Evolutionary conservation across 1,140 invertebrate genomes (phyloP), one percentile per base, ranked within the genome.

Genomic region (Heliconius eleuchia): DNA sequence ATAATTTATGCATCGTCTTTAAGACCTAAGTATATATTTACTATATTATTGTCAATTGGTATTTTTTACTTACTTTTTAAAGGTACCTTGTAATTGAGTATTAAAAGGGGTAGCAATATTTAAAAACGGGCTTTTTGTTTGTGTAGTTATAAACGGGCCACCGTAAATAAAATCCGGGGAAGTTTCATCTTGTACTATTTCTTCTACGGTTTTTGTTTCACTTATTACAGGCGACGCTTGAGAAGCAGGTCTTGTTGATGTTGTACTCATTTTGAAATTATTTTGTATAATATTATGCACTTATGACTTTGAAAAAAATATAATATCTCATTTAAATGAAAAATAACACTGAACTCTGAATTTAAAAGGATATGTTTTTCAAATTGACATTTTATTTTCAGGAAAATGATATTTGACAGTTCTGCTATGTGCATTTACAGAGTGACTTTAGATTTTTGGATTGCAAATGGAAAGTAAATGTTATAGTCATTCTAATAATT

Each of bases 151-250:
- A 77, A 92, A 94, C 0, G 92, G 92, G 8, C 92, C 92, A 7
- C 91, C 92, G 66, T 93, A 94, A 76, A 94, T 93, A 84, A 94
- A 94, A n/a, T 92, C 92, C 4, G 91, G 88, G 52, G 79, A 87
- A 16, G 84, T 87, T 42, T 72, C 79, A n/a, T 70, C 71, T 60
- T 74, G 76, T 60, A 46, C 55, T 13, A 37, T 6, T 37, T 37
- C 34, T 37, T 37, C 34, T 37, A 30, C 9, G 27, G 60, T 66
- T 66, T 66, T 76, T 79, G 71, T n/a, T 18, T 76, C 42, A 50
- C 76, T 82, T n/a, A 34, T 46, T n/a, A 66, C 42, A 46, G 27
- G 27, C 16, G 71, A 71, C 27, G 34, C 52, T 73, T 76, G 52
- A 23, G 84, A 78, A 4, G 71, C 66, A 42, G 27, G 37, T 71